Evolutionary conservation across 2,797 vertebrate species (phyloP).

Genomic region (Margarornis squamiger): DNA sequence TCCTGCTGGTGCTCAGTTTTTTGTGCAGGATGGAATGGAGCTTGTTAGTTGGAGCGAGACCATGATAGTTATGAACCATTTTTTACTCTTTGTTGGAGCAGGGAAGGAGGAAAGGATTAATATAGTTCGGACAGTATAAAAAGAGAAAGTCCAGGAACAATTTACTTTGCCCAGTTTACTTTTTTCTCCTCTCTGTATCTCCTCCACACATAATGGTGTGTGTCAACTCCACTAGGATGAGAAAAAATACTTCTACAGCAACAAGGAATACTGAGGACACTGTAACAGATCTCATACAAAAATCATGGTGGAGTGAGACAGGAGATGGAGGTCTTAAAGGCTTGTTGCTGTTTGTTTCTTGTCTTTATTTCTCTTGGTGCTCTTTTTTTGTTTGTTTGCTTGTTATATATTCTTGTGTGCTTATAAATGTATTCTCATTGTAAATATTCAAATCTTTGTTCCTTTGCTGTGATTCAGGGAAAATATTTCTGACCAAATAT

Average conservation of each 20-base stretch:
- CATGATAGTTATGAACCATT: background rate
- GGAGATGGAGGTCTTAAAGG: background rate
- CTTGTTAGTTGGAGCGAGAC: background rate
- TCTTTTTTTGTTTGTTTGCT: background rate
- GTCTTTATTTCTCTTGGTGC: background rate
- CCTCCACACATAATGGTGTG: background rate
- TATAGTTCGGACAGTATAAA: background rate
- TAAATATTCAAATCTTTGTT: background rate
- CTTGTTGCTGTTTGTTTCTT: background rate
- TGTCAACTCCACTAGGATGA: background rate
- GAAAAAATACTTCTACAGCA: background rate
- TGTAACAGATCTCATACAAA: background rate
- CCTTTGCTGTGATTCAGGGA: background rate
- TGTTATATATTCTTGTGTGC: background rate
- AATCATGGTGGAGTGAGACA: background rate
- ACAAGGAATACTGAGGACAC: background rate
- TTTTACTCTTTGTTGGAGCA: background rate
- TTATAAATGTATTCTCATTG: background rate
- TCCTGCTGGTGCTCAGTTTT: background rate
- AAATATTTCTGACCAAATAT: background rate
- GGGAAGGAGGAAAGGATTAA: background rate
- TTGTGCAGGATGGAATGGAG: background rate
- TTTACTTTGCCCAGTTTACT: background rate
- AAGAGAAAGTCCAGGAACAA: background rate
- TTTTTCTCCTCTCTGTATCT: background rate